Evolutionary conservation across 2,113 vertebrate genomes (phyloP).

Genomic region (Coreoperca whiteheadi): DNA sequence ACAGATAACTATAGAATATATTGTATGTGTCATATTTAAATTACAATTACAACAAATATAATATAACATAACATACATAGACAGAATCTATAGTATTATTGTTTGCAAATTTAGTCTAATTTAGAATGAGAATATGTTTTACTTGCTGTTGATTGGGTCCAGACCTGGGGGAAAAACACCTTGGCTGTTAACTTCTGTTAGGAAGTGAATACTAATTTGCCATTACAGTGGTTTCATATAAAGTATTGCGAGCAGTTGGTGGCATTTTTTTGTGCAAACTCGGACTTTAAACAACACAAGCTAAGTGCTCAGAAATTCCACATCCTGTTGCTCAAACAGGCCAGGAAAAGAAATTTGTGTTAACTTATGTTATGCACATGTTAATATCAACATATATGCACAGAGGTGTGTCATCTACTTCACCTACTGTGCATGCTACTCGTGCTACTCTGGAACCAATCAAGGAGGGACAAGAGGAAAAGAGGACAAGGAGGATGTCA

Average conservation of each 20-base stretch:
- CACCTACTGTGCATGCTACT: background rate
- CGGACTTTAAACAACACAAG: background rate
- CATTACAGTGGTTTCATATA: background rate
- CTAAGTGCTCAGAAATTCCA: background rate
- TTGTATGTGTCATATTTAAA: background rate
- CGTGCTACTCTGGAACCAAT: conserved; percentile 37
- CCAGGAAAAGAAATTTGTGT: background rate
- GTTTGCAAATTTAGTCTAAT: background rate
- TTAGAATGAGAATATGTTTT: background rate
- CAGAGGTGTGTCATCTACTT: conserved; percentile 18
- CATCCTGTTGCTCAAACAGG: background rate
- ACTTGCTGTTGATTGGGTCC: background rate
- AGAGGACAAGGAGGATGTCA: conserved; percentile 52
- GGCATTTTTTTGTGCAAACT: background rate
- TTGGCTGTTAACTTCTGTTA: background rate
- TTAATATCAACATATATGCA: background rate
- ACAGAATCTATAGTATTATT: background rate
- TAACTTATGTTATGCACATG: background rate
- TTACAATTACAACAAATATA: background rate
- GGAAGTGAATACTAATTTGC: conserved; percentile 5
- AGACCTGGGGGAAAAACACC: background rate
- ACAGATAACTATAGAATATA: background rate
- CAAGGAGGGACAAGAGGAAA: conserved; percentile 37
- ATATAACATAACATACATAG: background rate
- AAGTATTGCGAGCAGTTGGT: background rate